Evolutionary conservation across 2,888 invertebrate genomes (phyloP), one percentile per base, ranked within the genome.

Genomic region (Pollenia griseotomentosa): DNA sequence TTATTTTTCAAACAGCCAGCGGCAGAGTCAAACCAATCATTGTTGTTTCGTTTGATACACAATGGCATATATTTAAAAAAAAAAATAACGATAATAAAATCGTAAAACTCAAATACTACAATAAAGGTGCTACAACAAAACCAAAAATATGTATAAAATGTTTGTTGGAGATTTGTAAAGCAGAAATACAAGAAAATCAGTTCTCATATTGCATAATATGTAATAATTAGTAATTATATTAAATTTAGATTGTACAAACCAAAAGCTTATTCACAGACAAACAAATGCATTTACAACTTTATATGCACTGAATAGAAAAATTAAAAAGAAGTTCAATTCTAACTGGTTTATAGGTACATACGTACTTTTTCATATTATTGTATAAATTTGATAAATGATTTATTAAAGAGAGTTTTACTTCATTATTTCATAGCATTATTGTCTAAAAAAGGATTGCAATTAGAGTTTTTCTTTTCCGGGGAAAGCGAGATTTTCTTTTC

Each of bases 221-320:
- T 65, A 71, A 77, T 85, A 80, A 75, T 80, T 80, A 71, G 48
- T 75, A 80, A 85, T 70, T 66, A 70, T 77, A 73, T 55, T 70
- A 65, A 33, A 48, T 40, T 16, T 46, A 44, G 19, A 42, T 57
- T 81, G 19, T 48, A 48, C 42, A 12, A 44, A 12, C 6, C 6
- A 33, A 33, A 33, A 33, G 33, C 6, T 6, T 6, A 6, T 33
- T 33, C 6, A 46, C 8, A 40, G 19, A 65, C 63, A 51, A 70
- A 33, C 51, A 42, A 63, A 63, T 75, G 75, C 73, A 73, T 5
- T 48, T n/a, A 48, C n/a, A 48, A 23, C n/a, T 57, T 46, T 42
- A 53, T 10, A 33, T 33, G 33, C 5, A 33, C 33, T 3, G 1
- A 14, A 53, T n/a, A 46, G 40, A 57, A 48, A 81, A 73, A 46